Base-by-base conservation (phyloP, 1,140 invertebrate genomes). In the Maniola jurtina region DNA sequence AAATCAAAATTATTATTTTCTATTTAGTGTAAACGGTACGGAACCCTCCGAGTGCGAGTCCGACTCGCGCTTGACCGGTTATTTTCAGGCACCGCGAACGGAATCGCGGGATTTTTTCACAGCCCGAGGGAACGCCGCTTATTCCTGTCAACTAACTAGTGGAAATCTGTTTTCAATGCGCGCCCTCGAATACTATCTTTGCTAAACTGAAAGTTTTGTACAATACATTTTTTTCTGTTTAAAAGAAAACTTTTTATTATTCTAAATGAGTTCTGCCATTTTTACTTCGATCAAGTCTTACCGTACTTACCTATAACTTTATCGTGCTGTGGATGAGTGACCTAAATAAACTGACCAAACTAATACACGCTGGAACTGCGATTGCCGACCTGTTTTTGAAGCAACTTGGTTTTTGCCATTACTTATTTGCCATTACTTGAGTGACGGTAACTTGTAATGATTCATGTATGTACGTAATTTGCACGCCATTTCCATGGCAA, bases 131-230 rank as follows among this genome's bases (percentile, higher is more conserved):
- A 74, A 69, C 79, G 72, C 72, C 77, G 73, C 66, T 82, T 79
- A 76, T 80, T 81, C 75, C 82, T 83, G 78, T 81, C 79, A 84
- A 83, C 83, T 83, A 84, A 86, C 83, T 79, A 80, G 77, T 77
- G 79, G 79, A 75, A 79, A 74, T 73, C 77, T 78, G 75, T 76
- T 60, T 67, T 61, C 60, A 61, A 55, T 55, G 54, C 54, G 54
- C 15, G 42, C 54, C 54, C 54, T 54, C 34, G 33, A 55, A 52
- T 52, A 52, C 54, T 55, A 15, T 55, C 34, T 55, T 55, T 13
- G 34, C 54, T 34, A 36, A 55, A 36, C 54, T 55, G n/a, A n/a
- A 55, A 54, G 33, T 55, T 55, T 55, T 55, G 25, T 55, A 9
- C 2, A 15, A 55, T 45, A 45, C 13, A 36, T 55, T 34, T 34